phyloP scores from a whole-genome alignment of 53 echinoderm and acorn worm genomes.

The Holothuria leucospilota region DNA sequence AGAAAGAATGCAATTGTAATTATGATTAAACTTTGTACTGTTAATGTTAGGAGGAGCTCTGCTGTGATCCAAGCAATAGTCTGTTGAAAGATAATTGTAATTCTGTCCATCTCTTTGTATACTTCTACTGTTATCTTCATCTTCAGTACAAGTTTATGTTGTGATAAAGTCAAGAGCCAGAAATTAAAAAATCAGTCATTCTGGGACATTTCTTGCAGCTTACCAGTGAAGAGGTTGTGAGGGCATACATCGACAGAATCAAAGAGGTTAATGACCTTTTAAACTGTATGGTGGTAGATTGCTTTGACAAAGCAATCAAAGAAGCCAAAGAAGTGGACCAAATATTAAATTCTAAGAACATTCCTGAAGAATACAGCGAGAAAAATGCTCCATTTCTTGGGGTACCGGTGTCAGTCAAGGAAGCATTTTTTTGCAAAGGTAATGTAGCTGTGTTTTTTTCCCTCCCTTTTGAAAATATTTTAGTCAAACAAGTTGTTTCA shows the following conservation, averaged over 20 bases:
- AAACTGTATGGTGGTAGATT: slow-evolving; percentile 79
- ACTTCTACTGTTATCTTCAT: no score
- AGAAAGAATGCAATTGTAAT: no score
- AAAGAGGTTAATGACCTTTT: slow-evolving; percentile 78
- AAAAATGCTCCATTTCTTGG: slow-evolving; percentile 91
- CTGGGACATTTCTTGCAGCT: slow-evolving; percentile 57
- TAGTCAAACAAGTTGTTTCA: no score
- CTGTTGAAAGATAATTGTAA: no score
- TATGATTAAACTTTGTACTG: no score
- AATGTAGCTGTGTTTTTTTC: background rate
- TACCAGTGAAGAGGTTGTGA: slow-evolving; percentile 67
- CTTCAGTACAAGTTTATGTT: no score
- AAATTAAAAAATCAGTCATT: background rate
- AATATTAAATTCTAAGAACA: slow-evolving; percentile 73
- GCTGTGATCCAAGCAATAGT: no score
- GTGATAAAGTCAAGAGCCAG: no score
- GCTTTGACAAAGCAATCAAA: slow-evolving; percentile 78
- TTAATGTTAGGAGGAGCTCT: no score
- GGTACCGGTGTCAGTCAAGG: slow-evolving; percentile 86
- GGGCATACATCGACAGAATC: slow-evolving; percentile 90
- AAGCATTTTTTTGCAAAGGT: slow-evolving; percentile 88
- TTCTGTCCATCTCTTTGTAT: no score
- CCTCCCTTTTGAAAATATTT: no score
- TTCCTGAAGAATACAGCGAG: slow-evolving; percentile 82
- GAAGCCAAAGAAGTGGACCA: slow-evolving; percentile 79